phyloP scores from a whole-genome alignment of 2,797 vertebrate species.

The Gorsachius magnificus region DNA sequence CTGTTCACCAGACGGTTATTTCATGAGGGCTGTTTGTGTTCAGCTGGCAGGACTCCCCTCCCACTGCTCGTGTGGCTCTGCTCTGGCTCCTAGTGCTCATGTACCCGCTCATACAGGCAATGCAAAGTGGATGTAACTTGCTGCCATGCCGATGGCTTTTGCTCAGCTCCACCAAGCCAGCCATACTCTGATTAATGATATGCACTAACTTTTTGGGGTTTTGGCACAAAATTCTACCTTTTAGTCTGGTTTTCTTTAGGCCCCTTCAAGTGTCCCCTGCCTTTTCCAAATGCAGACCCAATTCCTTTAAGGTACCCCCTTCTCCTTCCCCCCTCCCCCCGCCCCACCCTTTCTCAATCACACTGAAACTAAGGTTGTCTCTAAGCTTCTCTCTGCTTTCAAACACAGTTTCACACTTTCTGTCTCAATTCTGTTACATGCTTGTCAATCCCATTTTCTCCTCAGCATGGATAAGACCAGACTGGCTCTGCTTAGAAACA shows the following conservation, averaged over 20 bases:
- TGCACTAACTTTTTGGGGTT: neutral
- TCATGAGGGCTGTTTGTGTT: neutral
- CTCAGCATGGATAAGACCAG: neutral
- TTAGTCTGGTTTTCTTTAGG: neutral
- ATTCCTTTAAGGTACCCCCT: neutral
- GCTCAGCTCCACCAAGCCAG: neutral
- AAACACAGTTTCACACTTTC: conserved; percentile 53
- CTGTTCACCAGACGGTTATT: neutral
- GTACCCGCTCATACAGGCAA: neutral
- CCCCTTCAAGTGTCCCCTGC: no score
- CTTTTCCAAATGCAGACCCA: neutral
- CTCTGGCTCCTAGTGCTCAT: neutral
- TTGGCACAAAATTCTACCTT: neutral
- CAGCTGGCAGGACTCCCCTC: neutral
- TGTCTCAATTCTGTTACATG: conserved; percentile 49
- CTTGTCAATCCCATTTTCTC: conserved; percentile 60
- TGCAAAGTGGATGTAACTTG: neutral
- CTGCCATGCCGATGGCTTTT: neutral
- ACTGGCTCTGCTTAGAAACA: conserved; percentile 38
- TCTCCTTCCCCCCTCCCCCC: no score
- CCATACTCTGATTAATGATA: neutral
- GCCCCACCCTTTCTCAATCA: neutral
- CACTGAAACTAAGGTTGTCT: neutral
- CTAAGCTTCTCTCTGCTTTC: conserved; percentile 39
- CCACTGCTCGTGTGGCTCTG: neutral